A percentile compares a stretch with the other conserved stretches of the same genome.
These are phyloP conservation scores for Serranochromis macrocephalus DNA, from an alignment of 2,113 vertebrate genomes.

Conservation along the genomic window DNA sequence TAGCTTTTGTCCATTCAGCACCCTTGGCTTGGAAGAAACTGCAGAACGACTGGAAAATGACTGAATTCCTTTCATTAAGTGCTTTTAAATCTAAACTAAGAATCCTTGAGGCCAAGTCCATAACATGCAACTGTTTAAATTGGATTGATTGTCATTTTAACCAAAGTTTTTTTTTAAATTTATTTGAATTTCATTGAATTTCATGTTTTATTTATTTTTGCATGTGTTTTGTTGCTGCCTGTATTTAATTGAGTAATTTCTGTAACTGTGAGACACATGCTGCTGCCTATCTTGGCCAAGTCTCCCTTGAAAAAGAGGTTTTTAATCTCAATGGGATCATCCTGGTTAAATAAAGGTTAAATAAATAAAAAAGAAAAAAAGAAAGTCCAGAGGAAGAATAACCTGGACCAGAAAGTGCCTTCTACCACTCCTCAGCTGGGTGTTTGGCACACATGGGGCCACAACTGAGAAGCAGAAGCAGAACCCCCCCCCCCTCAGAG, in stretches of 20 bases:
- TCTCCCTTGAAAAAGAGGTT: not conserved
- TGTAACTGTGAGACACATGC: not conserved
- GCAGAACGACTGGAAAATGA: not conserved
- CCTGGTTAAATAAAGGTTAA: not conserved
- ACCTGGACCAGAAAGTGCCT: not conserved
- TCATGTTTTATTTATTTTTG: not conserved
- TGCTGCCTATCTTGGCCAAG: not conserved
- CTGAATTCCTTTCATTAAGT: not conserved
- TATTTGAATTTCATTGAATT: not conserved
- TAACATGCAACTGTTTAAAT: not conserved
- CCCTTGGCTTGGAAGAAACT: not conserved
- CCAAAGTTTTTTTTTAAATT: fast-evolving
- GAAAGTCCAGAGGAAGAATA: not conserved
- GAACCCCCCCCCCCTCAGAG: not conserved
- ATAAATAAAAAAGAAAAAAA: not conserved
- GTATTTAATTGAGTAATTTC: not conserved
- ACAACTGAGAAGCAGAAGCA: not conserved
- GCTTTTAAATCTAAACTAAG: not conserved
- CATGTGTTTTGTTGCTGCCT: not conserved
- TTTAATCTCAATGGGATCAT: not conserved
- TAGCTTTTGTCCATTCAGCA: not conserved
- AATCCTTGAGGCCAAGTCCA: not conserved
- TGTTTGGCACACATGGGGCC: not conserved
- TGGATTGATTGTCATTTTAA: not conserved
- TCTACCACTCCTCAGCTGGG: not conserved